Base-by-base conservation (phyloP, 2,113 vertebrate genomes). In the Microcebus tavaratra region DNA sequence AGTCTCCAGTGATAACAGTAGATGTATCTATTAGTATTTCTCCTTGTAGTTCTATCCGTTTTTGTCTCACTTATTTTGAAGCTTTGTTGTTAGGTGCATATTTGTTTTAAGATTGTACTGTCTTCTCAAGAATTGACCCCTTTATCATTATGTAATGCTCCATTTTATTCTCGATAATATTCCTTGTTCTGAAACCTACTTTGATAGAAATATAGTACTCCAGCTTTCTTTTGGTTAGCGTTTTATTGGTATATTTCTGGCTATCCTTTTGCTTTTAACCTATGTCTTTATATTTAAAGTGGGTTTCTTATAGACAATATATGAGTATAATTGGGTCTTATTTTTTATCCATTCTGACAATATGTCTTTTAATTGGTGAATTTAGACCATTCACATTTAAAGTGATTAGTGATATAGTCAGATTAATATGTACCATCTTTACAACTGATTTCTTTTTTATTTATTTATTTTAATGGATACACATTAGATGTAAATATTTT, bases 1-100 rank as follows among this genome's bases (percentile, higher is more conserved):
- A 45, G 25, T 80, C 48, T 92, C 57, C 23, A 61, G 6, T 50
- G 73, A 75, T 68, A 53, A 81, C 68, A 81, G 57, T 39, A 36
- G 11, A 50, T 82, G 1, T 85, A 29, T 76, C 36, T 75, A 48
- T 55, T 55, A 55, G 53, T 55, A 55, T 80, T 79, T 86, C 45
- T 90, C 21, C 61, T 67, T 79, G 21, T 21, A 88, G 53, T 78
- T 59, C 36, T 65, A 23, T 94, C 29, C 67, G 9, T 65, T 92
- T 89, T 92, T 90, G 57, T 76, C 55, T 93, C 14, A 72, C 70
- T 93, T 90, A 93, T 97, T 95, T 86, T 87, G 48, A 61, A 48
- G 45, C 34, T 79, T 34, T 80, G 55, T 34, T 85, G 45, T 76
- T 76, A 91, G 50, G 50, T 91, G 9, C 29, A 91, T 59, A 70